These are phyloP conservation scores for Cataglyphis hispanica DNA, from an alignment of 1,140 invertebrate species.

Conservation along the genomic window DNA sequence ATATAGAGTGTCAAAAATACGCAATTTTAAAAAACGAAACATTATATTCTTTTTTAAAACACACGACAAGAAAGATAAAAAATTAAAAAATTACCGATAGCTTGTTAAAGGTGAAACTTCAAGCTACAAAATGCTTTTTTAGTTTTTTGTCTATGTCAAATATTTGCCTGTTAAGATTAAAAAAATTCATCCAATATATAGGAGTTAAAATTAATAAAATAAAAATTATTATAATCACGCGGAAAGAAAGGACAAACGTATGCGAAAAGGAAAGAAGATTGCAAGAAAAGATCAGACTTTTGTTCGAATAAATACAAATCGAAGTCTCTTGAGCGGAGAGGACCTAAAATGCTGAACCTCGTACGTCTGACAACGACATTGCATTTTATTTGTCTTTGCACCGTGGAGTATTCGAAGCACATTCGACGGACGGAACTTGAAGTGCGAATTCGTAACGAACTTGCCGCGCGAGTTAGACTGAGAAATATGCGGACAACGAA, in stretches of 20 bases:
- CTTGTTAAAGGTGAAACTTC: no score
- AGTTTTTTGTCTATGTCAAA: no score
- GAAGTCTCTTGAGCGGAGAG: not conserved
- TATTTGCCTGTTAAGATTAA: no score
- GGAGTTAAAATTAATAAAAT: no score
- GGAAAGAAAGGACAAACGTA: not conserved
- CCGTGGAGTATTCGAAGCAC: not conserved
- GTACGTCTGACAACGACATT: not conserved
- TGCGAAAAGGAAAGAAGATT: not conserved
- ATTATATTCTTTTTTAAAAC: no score
- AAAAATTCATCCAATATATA: no score
- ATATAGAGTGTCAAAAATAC: no score
- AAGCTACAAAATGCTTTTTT: no score
- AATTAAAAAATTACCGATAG: no score
- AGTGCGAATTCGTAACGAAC: conserved; percentile 37
- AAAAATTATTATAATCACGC: conserved; percentile 2
- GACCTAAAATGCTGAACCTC: not conserved
- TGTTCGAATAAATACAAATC: not conserved
- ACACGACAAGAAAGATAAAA: no score
- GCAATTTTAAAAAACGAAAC: no score
- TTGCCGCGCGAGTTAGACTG: conserved; percentile 6
- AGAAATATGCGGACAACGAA: not conserved
- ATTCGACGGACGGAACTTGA: conserved; percentile 1
- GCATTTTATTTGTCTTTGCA: not conserved
- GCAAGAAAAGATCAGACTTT: not conserved